Base-by-base conservation (phyloP, 2,797 vertebrate species). In the Phrynocephalus forsythii region DNA sequence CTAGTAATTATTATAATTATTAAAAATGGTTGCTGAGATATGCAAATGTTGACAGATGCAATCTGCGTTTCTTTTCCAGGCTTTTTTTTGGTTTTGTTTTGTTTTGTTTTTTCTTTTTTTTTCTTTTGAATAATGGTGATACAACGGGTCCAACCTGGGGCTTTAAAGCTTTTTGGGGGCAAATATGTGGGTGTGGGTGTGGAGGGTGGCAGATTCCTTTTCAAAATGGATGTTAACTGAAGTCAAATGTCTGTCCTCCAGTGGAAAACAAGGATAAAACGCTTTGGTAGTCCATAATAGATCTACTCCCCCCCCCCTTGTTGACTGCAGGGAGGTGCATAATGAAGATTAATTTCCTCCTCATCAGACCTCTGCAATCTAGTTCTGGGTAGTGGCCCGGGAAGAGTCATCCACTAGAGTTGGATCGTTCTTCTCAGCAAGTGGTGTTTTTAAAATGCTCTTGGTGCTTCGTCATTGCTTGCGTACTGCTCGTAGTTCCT, bases 1-100 rank as follows among this genome's bases (percentile, higher is more conserved):
- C 72, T 56, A 60, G 78, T 44, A 69, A 85, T 82, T 76, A 88
- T 79, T 60, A 22, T 63, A 69, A 85, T 82, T 76, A 88, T 79
- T 60, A 22, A 63, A 56, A 44, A 38, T 68, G 33, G 85, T 44
- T 68, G 30, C 83, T 69, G 76, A 77, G 30, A 85, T 69, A 76
- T 85, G 79, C 79, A 88, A 76, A 88, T 82, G 63, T 77, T 69
- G 16, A 75, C 66, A 44, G 66, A 83, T 71, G 52, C 11, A 60
- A 76, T 87, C 77, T 87, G 63, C 44, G n/a, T 52, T 73, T 81
- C 4, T 67, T 52, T 30, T 66, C 10, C 18, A 67, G 28, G 44
- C 60, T 76, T 60, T 76, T 71, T 81, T 77, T 81, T 44, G 44
- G 2, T 38, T 38, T 38, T 38, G 2, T 38, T 2, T 38, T 3